These are phyloP conservation scores for Leucoraja ocellata DNA, from an alignment of 2,797 vertebrate genomes.

Conservation along the genomic window DNA sequence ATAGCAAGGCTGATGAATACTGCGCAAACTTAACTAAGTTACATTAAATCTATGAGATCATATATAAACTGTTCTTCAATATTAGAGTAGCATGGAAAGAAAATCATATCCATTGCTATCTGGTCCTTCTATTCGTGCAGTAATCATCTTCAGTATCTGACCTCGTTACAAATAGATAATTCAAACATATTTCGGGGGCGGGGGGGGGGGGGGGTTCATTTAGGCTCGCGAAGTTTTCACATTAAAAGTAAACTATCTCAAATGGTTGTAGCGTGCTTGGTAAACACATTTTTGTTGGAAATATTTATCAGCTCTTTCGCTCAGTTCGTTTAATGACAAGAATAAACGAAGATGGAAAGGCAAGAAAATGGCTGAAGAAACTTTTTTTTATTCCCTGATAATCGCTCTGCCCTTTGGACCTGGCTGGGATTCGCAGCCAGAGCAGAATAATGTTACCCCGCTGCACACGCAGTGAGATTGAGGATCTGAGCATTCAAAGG, in stretches of 20 bases:
- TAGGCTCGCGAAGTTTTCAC: no score
- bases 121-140: neutral
- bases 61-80: neutral
- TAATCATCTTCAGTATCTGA: neutral
- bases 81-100: neutral
- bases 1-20: slow-evolving; percentile 18
- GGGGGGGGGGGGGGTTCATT: no score
- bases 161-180: neutral
- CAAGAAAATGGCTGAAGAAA: neutral
- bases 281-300: neutral
- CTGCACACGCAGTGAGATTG: no score
- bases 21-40: slow-evolving; percentile 29
- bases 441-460: no score
- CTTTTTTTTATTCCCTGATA: neutral
- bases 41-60: neutral
- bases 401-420: neutral
- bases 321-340: neutral
- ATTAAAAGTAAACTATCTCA: neutral
- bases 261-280: neutral
- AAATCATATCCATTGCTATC: neutral
- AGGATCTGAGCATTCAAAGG: neutral
- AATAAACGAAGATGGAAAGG: neutral
- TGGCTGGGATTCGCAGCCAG: neutral
- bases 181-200: neutral
- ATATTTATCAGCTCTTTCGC: neutral